These are phyloP conservation scores for Sphaerophoria taeniata DNA, from an alignment of 2,888 invertebrate genomes.

Conservation along the genomic window DNA sequence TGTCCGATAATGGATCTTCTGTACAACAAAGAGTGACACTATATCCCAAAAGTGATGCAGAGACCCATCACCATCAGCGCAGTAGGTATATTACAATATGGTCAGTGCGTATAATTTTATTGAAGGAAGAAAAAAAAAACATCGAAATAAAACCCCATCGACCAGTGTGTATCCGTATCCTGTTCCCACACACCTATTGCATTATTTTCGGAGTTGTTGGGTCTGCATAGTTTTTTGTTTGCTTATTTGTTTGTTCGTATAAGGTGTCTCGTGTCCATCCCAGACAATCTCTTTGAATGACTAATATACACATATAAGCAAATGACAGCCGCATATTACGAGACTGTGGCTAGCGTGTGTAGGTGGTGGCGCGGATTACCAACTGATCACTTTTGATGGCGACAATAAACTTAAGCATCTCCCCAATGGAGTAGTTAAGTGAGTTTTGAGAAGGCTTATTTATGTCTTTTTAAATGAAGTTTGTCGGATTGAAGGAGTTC, in stretches of 20 bases:
- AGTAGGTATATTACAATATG: constrained; percentile 40
- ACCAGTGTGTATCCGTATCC: constrained; percentile 62
- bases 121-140: constrained; percentile 9
- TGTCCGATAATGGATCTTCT: constrained; percentile 35
- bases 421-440: constrained; percentile 50
- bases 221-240: constrained; percentile 60
- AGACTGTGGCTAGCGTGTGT: constrained; percentile 75
- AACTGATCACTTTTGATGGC: constrained; percentile 68
- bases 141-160: background rate
- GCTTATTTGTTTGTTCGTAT: constrained; percentile 40
- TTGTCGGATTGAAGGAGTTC: constrained; percentile 41
- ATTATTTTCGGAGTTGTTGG: constrained; percentile 53
- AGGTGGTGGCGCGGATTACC: constrained; percentile 76
- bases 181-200: constrained; percentile 72
- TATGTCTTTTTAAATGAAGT: constrained; percentile 18
- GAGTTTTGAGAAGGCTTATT: constrained; percentile 22
- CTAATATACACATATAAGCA: constrained; percentile 82
- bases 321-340: constrained; percentile 81
- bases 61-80: constrained; percentile 39
- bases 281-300: constrained; percentile 71
- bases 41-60: constrained; percentile 63
- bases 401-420: constrained; percentile 74
- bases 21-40: constrained; percentile 46
- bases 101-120: constrained; percentile 36
- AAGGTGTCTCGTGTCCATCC: background rate